phyloP scores from a whole-genome alignment of 2,113 vertebrate genomes.

The Egretta garzetta region DNA sequence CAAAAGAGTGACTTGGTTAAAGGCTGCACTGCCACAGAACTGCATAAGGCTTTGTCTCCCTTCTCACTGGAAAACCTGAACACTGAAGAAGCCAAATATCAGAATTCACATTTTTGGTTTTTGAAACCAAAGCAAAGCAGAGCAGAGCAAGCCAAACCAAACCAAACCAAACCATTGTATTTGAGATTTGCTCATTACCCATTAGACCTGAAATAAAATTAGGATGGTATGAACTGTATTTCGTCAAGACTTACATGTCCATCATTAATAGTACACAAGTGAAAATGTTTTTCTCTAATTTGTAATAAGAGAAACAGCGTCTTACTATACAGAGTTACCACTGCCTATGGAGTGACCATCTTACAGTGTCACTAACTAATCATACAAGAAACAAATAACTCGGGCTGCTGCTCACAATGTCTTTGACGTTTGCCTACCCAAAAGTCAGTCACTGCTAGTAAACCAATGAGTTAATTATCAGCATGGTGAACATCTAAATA shows the following conservation, averaged over 20 bases:
- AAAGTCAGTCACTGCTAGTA: neutral
- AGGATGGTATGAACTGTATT: neutral
- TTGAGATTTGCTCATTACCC: neutral
- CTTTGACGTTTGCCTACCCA: neutral
- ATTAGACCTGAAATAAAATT: neutral
- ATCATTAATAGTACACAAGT: neutral
- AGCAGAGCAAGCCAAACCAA: neutral
- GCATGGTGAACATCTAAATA: neutral
- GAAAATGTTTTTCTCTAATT: neutral
- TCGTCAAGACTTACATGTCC: neutral
- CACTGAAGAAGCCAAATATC: neutral
- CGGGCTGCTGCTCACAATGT: neutral
- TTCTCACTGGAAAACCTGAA: neutral
- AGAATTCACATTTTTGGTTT: neutral
- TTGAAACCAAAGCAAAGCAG: neutral
- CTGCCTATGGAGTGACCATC: neutral
- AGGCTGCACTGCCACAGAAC: no score
- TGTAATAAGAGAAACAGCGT: neutral
- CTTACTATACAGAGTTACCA: neutral
- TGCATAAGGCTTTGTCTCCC: accelerated
- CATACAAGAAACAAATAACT: neutral
- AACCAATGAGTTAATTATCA: neutral
- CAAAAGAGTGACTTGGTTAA: no score
- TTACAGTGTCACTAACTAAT: neutral
- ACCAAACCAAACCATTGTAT: neutral